phyloP scores from a whole-genome alignment of 1,140 invertebrate genomes.

The Acromyrmex charruanus region DNA sequence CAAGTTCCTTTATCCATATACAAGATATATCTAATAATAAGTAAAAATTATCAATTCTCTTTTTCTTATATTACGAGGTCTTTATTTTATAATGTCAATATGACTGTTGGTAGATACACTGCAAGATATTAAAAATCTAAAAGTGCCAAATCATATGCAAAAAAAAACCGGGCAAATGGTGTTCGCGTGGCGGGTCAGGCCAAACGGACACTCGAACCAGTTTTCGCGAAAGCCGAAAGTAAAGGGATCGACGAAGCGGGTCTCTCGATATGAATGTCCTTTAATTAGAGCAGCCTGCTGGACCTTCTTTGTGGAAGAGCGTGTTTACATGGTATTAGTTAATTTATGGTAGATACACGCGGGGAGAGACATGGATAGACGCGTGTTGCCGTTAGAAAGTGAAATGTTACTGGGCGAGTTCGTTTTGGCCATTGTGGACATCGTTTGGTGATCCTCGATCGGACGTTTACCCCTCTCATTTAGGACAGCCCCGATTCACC shows the following conservation, averaged over 20 bases:
- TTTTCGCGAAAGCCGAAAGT: slow-evolving; percentile 62
- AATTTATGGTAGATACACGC: slow-evolving; percentile 52
- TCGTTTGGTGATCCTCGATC: slow-evolving; percentile 65
- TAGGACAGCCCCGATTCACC: slow-evolving; percentile 51
- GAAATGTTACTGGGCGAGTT: slow-evolving; percentile 72
- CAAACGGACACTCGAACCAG: slow-evolving; percentile 69
- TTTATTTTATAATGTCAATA: neutral
- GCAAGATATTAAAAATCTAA: neutral
- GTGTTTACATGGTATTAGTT: slow-evolving; percentile 74
- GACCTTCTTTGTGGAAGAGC: slow-evolving; percentile 13
- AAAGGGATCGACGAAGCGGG: slow-evolving; percentile 60
- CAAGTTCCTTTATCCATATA: neutral
- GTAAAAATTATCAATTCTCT: neutral
- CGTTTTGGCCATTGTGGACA: slow-evolving; percentile 72
- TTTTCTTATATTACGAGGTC: neutral
- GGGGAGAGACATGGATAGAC: slow-evolving; percentile 2
- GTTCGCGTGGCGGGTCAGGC: neutral
- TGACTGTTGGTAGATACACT: neutral
- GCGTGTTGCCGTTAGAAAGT: slow-evolving; percentile 71
- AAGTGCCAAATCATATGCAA: slow-evolving; percentile 14
- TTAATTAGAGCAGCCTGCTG: slow-evolving; percentile 71
- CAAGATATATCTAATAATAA: neutral
- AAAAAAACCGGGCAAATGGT: slow-evolving; percentile 23
- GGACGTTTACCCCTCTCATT: slow-evolving; percentile 64
- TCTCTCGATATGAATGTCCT: slow-evolving; percentile 73